A percentile compares a stretch with the other conserved stretches of the same genome.
Evolutionary conservation across 2,888 invertebrate species (phyloP).

Genomic region (Acronicta alni): DNA sequence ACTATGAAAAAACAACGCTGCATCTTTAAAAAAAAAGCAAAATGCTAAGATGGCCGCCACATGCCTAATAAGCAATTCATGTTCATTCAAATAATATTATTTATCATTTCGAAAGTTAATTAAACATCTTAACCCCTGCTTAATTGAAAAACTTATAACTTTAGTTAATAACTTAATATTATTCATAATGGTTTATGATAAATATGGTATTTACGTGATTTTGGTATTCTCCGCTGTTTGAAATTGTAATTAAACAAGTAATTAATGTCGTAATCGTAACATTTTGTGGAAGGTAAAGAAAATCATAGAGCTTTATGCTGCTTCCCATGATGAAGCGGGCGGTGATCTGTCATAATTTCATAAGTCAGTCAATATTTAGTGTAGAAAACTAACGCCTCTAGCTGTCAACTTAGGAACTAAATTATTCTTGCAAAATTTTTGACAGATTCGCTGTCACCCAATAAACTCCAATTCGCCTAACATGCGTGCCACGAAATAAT

Average conservation of each 20-base stretch:
- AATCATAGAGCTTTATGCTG: background rate
- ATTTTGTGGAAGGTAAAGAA: constrained; percentile 9
- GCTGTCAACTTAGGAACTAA: too few relatives aligned
- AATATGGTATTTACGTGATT: constrained; percentile 41
- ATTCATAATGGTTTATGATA: constrained; percentile 42
- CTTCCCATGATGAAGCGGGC: too few relatives aligned
- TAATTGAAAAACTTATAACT: constrained; percentile 51
- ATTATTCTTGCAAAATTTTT: too few relatives aligned
- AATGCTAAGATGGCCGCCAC: constrained; percentile 18
- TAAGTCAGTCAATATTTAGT: too few relatives aligned
- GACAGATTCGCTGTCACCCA: too few relatives aligned
- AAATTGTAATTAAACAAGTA: constrained; percentile 32
- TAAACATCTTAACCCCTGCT: constrained; percentile 44
- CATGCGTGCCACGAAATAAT: too few relatives aligned
- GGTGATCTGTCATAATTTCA: too few relatives aligned
- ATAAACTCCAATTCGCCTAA: too few relatives aligned
- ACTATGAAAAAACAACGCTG: constrained; percentile 12
- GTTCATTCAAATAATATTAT: constrained; percentile 57
- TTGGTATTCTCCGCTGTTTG: constrained; percentile 15
- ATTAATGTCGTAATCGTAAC: constrained; percentile 30
- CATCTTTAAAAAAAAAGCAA: constrained; percentile 16
- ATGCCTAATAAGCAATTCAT: constrained; percentile 20
- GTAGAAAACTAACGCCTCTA: too few relatives aligned
- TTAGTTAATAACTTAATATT: constrained; percentile 41
- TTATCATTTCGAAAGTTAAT: constrained; percentile 59